Evolutionary conservation across 2,113 vertebrate species (phyloP).

Genomic region (Scolopax mira): DNA sequence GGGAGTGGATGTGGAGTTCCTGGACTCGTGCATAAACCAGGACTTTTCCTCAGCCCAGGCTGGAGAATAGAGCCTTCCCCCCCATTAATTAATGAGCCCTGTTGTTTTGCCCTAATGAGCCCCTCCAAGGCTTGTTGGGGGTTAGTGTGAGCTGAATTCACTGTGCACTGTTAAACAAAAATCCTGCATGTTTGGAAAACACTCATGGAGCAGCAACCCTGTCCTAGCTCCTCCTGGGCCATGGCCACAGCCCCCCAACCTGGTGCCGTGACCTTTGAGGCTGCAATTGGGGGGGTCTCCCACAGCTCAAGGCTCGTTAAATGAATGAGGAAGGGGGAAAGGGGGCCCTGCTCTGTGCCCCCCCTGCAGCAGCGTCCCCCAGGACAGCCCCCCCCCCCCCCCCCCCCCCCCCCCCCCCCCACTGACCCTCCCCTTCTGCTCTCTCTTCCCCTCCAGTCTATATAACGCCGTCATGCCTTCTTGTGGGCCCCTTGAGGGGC

Average conservation of each 20-base stretch:
- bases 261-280: fast-evolving
- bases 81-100: not conserved
- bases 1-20: fast-evolving
- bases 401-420: fast-evolving
- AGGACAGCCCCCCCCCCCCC: no score
- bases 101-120: not conserved
- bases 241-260: fast-evolving
- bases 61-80: not conserved
- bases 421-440: not conserved
- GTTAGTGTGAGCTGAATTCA: not conserved
- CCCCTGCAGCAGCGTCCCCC: not conserved
- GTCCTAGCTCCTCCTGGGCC: not conserved
- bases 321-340: not conserved
- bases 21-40: not conserved
- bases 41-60: not conserved
- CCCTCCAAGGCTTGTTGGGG: not conserved
- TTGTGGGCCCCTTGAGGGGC: constrained; percentile 78
- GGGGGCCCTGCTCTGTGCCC: not conserved
- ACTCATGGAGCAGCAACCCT: fast-evolving
- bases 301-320: fast-evolving
- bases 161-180: not conserved
- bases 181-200: not conserved
- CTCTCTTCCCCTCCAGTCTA: constrained; percentile 69
- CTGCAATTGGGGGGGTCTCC: fast-evolving
- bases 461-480: constrained; percentile 77